Conservation (phyloP, 2,888 invertebrate species). For the Tridacna gigas region DNA sequence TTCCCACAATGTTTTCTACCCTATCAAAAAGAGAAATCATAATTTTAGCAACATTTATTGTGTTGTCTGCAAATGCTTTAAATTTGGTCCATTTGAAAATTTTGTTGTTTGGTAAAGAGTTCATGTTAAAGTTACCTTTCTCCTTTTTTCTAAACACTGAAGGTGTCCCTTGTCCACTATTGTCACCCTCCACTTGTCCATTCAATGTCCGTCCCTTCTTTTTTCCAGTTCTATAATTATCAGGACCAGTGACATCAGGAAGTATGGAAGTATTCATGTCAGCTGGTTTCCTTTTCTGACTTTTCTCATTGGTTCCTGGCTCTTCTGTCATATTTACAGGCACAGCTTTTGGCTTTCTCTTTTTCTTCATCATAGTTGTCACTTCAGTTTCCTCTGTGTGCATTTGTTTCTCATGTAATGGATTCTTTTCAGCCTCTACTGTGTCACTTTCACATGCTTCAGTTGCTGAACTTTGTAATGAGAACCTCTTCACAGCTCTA, state of each 20-base stretch:
- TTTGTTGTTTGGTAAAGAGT: not conserved
- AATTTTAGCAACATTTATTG: too few relatives aligned
- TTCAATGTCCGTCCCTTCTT: not conserved
- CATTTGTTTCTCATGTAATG: not conserved
- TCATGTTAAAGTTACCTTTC: not conserved
- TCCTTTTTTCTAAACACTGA: not conserved
- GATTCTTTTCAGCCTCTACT: not conserved
- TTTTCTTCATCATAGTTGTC: not conserved
- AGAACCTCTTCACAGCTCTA: not conserved
- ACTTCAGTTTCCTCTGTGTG: not conserved
- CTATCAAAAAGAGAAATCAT: too few relatives aligned
- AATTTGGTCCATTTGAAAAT: too few relatives aligned
- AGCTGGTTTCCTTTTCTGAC: too few relatives aligned
- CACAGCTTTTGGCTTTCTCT: not conserved
- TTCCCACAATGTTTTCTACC: too few relatives aligned
- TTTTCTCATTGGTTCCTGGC: not conserved
- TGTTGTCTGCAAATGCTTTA: too few relatives aligned
- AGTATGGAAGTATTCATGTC: constrained; percentile 2
- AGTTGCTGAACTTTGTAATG: too few relatives aligned
- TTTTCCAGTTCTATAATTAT: not conserved
- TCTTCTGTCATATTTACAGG: not conserved
- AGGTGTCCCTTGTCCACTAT: not conserved
- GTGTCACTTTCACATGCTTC: not conserved
- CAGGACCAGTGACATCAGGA: not conserved
- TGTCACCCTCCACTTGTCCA: not conserved